Base-by-base conservation (phyloP, 2,888 invertebrate genomes). In the Lochmaea capreae region DNA sequence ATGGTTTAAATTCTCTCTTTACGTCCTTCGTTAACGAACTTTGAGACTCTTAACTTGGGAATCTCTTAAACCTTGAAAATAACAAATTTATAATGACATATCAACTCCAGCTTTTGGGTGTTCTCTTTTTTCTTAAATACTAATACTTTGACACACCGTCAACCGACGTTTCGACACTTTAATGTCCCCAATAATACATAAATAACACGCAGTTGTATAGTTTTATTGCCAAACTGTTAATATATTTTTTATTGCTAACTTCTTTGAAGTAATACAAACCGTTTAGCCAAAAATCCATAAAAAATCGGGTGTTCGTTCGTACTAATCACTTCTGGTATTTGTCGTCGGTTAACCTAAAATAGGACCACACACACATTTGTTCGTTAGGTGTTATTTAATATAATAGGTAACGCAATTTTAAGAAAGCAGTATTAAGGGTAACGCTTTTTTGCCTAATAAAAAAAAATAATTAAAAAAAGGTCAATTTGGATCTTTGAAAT, bases 311-410 rank as follows among this genome's bases (percentile, higher is more conserved):
- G 39, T 63, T 63, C 10, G 42, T 39, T 42, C 33, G 33, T 39
- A 39, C 62, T 63, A 63, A 43, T 43, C 62, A 63, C 62, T 63
- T 63, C 62, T 63, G 62, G 62, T 63, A 42, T 63, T 42, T 43
- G n/a, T 42, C 42, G n/a, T 61, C 16, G 62, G 43, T 16, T 43
- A 63, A 43, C 12, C 43, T 11, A n/a, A 61, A 61, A 14, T 57
- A 18, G 43, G 62, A 63, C 62, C 62, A 63, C 62, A 63, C 61
- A 39, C 62, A 43, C 16, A 54, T 39, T 9, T 39, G 33, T 39
- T 39, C 33, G 33, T 39, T 39, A 46, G 46, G 5, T 46, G 46
- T 46, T 46, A 46, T 3, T 46, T 46, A 46, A 12, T 5, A 46
- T 14, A 11, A 46, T 14, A 46, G 14, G 46, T 46, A 12, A 6